These are phyloP conservation scores for Helostoma temminkii DNA, from an alignment of 2,797 vertebrate genomes.

Conservation along the genomic window DNA sequence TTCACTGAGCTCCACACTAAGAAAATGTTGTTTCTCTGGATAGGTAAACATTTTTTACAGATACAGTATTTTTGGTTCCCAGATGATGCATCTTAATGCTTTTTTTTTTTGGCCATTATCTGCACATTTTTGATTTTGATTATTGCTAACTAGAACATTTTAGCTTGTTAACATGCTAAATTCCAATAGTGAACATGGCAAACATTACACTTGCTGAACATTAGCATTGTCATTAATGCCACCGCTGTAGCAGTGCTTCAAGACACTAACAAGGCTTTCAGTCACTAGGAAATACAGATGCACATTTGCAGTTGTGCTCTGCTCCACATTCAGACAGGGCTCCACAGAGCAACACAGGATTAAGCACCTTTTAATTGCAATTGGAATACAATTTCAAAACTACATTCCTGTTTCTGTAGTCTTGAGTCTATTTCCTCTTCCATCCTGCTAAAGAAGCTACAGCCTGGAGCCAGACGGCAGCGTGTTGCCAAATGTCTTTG, in stretches of 20 bases:
- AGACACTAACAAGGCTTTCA: not conserved
- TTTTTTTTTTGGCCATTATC: too few relatives aligned
- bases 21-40: not conserved
- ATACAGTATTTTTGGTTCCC: not conserved
- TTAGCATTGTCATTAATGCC: not conserved
- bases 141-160: too few relatives aligned
- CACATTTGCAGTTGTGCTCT: slow-evolving; percentile 9
- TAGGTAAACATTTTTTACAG: too few relatives aligned
- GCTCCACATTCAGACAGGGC: not conserved
- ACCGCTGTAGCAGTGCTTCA: not conserved
- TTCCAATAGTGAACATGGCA: too few relatives aligned
- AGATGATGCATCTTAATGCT: not conserved
- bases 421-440: not conserved
- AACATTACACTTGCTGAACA: not conserved
- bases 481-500: slow-evolving; percentile 13
- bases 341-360: too few relatives aligned
- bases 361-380: too few relatives aligned
- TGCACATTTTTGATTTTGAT: too few relatives aligned
- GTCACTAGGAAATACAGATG: not conserved
- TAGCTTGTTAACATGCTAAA: too few relatives aligned
- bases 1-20: too few relatives aligned
- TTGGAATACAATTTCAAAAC: too few relatives aligned
- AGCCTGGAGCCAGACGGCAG: not conserved
- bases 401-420: too few relatives aligned
- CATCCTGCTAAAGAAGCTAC: not conserved